These are phyloP conservation scores for Resseliella maxima DNA, from an alignment of 2,888 invertebrate genomes.

Conservation along the genomic window DNA sequence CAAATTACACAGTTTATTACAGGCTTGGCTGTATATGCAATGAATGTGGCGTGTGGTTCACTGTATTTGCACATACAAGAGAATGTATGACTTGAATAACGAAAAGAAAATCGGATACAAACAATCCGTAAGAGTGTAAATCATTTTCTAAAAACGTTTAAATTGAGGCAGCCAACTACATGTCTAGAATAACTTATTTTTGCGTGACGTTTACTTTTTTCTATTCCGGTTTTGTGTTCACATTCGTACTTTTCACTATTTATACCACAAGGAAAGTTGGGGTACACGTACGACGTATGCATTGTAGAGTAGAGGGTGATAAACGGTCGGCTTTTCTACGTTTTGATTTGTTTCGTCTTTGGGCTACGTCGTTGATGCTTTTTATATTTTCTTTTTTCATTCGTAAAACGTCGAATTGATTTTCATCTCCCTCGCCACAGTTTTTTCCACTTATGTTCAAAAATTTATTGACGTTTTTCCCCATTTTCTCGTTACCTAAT, in stretches of 20 bases:
- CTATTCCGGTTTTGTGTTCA: conserved; percentile 14
- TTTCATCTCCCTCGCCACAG: conserved; percentile 25
- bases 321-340: conserved; percentile 47
- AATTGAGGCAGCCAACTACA: conserved; percentile 56
- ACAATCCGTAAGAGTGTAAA: conserved; percentile 56
- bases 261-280: background rate
- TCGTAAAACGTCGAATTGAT: conserved; percentile 32
- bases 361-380: background rate
- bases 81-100: conserved; percentile 47
- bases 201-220: conserved; percentile 56
- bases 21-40: conserved; percentile 32
- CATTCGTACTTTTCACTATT: conserved; percentile 4
- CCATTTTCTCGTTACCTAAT: conserved; percentile 45
- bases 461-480: conserved; percentile 46
- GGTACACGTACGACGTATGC: conserved; percentile 27
- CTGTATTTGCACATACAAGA: conserved; percentile 14
- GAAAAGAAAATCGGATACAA: conserved; percentile 37
- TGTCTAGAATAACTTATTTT: conserved; percentile 57
- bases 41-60: conserved; percentile 26
- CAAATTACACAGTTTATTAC: conserved; percentile 35
- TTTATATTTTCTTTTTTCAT: background rate
- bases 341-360: conserved; percentile 53
- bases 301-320: conserved; percentile 36
- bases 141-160: conserved; percentile 57
- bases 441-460: conserved; percentile 40